Evolutionary conservation across 2,888 invertebrate genomes (phyloP), one percentile per base, ranked within the genome.

Genomic region (Taenaris catops): DNA sequence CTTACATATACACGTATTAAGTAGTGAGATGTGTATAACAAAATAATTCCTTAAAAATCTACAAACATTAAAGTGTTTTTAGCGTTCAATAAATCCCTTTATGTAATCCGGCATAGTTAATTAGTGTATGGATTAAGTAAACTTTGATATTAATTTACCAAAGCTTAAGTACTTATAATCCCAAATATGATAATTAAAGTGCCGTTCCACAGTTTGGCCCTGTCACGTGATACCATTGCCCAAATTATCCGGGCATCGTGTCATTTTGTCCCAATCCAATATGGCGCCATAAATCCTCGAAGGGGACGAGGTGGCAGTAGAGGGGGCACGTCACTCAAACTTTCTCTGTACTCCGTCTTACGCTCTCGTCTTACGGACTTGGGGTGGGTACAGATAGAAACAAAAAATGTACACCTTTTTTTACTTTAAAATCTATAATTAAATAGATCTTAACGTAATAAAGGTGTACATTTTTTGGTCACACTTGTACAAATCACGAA

Each of bases 221-320:
- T 69, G 79, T 84, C 83, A 81, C 81, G 76, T 79, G 80, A 80
- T 74, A 73, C 80, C 79, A 80, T 78, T 81, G 80, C 83, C 86
- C 86, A 86, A 86, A 86, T 86, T 86, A 86, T 86, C 86, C 86
- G 76, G 65, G 78, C 80, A 79, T 72, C 74, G 83, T 83, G 86
- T 86, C 86, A 86, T 86, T 86, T 86, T 86, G 86, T 86, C 84
- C 84, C 86, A 80, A 86, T 86, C 86, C 86, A 86, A 86, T 86
- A 86, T 86, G 84, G 86, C 86, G 84, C 78, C 81, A 79, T 86
- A 86, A 86, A 86, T 86, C 84, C 81, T 83, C 66, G 58, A 50
- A 55, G 41, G 63, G 73, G 57, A 66, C 67, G 61, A 67, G 62
- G 63, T 56, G 70, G 70, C 59, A 47, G 58, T 61, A 59, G 64